phyloP scores from a whole-genome alignment of 2,888 invertebrate species.

The Cepaea hortensis region DNA sequence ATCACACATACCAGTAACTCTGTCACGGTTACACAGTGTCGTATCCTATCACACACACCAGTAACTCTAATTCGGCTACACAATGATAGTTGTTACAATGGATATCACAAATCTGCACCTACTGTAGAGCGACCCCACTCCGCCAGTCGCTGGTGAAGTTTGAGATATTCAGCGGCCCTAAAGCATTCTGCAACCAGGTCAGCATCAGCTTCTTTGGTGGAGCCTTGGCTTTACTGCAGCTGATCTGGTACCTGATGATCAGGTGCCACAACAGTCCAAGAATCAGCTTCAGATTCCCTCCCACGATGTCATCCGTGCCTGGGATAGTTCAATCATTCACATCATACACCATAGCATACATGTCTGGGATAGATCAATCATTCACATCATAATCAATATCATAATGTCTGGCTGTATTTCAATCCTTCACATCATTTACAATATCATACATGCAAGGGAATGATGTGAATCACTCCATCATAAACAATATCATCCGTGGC shows the following conservation, averaged over 20 bases:
- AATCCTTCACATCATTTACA: too few species aligned
- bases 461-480: too few species aligned
- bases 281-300: slow-evolving; percentile 96
- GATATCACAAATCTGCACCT: slow-evolving; percentile 50
- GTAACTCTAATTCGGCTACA: too few species aligned
- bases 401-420: too few species aligned
- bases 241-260: slow-evolving; percentile 98
- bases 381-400: too few species aligned
- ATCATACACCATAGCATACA: too few species aligned
- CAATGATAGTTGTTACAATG: too few species aligned
- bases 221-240: slow-evolving; percentile 92
- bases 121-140: slow-evolving; percentile 91
- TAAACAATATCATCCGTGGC: slow-evolving; percentile 95
- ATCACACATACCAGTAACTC: too few species aligned
- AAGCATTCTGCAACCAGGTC: slow-evolving; percentile 86
- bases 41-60: too few species aligned
- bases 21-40: too few species aligned
- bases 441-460: too few species aligned
- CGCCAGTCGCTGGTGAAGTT: slow-evolving; percentile 99
- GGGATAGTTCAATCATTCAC: slow-evolving; percentile 53
- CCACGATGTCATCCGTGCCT: slow-evolving; percentile 98
- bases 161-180: slow-evolving; percentile 78
- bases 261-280: slow-evolving; percentile 98
- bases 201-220: slow-evolving; percentile 98
- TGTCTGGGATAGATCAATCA: too few species aligned